These are phyloP conservation scores for Paguma larvata DNA, from an alignment of 2,797 vertebrate species.

Conservation along the genomic window DNA sequence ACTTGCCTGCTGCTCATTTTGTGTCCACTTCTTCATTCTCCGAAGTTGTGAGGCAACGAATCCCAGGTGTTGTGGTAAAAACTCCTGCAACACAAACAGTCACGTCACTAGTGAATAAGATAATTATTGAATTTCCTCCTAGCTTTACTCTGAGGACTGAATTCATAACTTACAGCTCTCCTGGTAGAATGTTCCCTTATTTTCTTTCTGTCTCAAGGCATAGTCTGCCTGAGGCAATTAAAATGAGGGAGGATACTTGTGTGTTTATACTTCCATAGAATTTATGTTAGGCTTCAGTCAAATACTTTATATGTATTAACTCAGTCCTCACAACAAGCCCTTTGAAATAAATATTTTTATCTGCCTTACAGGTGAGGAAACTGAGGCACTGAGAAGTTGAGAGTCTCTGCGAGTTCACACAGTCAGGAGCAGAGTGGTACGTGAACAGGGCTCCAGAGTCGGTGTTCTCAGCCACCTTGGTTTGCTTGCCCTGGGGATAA, in stretches of 20 bases:
- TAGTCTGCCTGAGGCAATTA: background rate
- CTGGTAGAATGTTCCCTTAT: background rate
- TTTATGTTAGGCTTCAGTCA: background rate
- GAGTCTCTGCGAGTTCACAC: background rate
- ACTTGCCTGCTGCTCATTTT: too few species aligned
- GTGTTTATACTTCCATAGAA: background rate
- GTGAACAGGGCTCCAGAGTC: rapidly evolving
- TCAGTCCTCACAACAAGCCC: background rate
- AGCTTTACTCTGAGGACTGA: background rate
- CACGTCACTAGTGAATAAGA: background rate
- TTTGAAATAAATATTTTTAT: background rate
- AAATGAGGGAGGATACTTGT: background rate
- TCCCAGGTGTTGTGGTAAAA: too few species aligned
- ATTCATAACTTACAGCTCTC: background rate
- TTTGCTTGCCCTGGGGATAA: background rate
- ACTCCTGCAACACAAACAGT: background rate
- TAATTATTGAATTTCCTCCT: background rate
- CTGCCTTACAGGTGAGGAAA: background rate
- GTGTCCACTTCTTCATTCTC: too few species aligned
- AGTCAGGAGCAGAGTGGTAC: background rate
- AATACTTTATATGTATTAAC: background rate
- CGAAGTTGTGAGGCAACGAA: too few species aligned
- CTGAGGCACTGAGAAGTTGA: background rate
- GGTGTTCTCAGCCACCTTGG: background rate
- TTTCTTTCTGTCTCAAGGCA: background rate